Evolutionary conservation across 1,140 invertebrate genomes (phyloP), one percentile per base, ranked within the genome.

Genomic region (Eubasilissa regina): DNA sequence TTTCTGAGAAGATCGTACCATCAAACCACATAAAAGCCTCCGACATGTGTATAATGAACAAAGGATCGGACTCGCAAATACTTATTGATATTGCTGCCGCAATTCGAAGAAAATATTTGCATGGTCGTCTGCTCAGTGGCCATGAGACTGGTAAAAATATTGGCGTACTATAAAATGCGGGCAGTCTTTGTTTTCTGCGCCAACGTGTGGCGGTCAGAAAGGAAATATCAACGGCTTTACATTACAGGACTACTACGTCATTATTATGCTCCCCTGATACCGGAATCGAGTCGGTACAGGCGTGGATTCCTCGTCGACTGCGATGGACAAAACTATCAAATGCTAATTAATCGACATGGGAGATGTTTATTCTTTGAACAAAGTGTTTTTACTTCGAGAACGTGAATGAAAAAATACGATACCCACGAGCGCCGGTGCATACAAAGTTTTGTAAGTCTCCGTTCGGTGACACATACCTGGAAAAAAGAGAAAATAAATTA

Each of bases 41-140:
- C 64, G 44, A n/a, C 64, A 45, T 68, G 21, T 48, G 51, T 55
- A 55, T 47, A 17, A 64, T 19, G 47, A 64, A 68, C 75, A 68
- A 64, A 68, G 60, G 64, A 77, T 53, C 15, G 47, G 35, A 47
- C 19, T 77, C 58, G 60, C 60, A 12, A 55, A 55, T 55, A 21
- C 68, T 66, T 68, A 77, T 77, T 77, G 75, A 77, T 58, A 58
- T 78, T 56, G 48, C 51, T 47, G 77, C 53, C 60, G 77, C 55
- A 60, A 60, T 78, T 74, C 77, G 45, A 70, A 78, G 77, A 64
- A 64, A 75, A 43, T 64, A 79, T 79, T 79, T 79, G 72, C 78
- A 79, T 79, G 78, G 70, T 60, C 72, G 78, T 68, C 78, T 68
- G 51, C 56, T 43, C 17, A 19, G 72, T 79, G 78, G 55, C 78